Base-by-base conservation (phyloP, 2,113 vertebrate genomes). In the Ictalurus furcatus region DNA sequence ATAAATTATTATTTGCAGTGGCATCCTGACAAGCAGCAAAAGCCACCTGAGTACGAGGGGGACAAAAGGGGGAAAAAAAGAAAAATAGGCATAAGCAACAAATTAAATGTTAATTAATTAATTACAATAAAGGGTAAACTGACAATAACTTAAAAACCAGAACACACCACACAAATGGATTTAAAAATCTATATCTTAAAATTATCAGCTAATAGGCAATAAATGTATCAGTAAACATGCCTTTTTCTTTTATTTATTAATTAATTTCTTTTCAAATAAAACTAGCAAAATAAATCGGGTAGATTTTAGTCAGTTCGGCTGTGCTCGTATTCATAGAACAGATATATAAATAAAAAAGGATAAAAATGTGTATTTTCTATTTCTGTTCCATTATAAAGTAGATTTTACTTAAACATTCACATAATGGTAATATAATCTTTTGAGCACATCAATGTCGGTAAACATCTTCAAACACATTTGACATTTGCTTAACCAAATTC, bases 401-500 rank as follows among this genome's bases (percentile, higher is more conserved):
- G 74, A 11, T 48, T 78, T 76, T 25, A 56, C 14, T 52, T 81
- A 81, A 81, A 81, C 78, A 81, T 81, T 58, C 16, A 40, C 30
- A n/a, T 63, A 61, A 81, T 82, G 76, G 74, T 67, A 82, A 67
- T 61, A 67, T 69, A 79, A 44, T 88, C 76, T 34, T 48, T 81
- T 78, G 37, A 87, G 86, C 48, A 44, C 87, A 61, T 34, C 80
- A 61, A 3, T 48, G 67, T 37, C 52, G 25, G 34, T 34, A 48
- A 61, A 73, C 54, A 84, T 61, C 54, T 74, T 73, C n/a, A 88
- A 71, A 58, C 25, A 63, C n/a, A 59, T 59, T 71, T 59, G 30
- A 73, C 73, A 83, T 88, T 88, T 83, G 65, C 52, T 40, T 84
- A 88, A 74, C 28, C 80, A 88, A 84, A 88, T 88, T 61, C 34